Evolutionary conservation across 2,113 vertebrate genomes (phyloP).

Genomic region (Gallinago jamesoni): DNA sequence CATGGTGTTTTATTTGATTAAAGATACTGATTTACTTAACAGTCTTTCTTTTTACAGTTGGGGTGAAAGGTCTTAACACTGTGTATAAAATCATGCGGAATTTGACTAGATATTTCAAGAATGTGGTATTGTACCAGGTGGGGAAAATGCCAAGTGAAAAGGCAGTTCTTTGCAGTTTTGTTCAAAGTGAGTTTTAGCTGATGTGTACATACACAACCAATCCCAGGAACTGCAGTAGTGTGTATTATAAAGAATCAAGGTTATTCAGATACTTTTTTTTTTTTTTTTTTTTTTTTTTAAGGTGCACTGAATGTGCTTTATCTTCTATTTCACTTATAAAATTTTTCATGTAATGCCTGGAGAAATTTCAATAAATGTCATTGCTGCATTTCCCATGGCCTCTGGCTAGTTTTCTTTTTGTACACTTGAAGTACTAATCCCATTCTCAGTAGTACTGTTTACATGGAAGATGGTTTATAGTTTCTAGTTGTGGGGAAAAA

Average conservation of each 20-base stretch:
- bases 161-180: not conserved
- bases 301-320: slow-evolving; percentile 40
- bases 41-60: slow-evolving; percentile 40
- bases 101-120: slow-evolving; percentile 31
- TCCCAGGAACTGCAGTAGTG: slow-evolving; percentile 8
- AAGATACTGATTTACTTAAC: not conserved
- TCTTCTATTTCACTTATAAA: slow-evolving; percentile 44
- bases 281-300: slow-evolving; percentile 8
- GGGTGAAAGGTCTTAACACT: slow-evolving; percentile 41
- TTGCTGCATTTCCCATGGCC: slow-evolving; percentile 59
- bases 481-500: not conserved
- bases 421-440: not conserved
- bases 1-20: slow-evolving; percentile 20
- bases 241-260: slow-evolving; percentile 31
- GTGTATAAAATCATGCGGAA: slow-evolving; percentile 19
- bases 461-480: not conserved
- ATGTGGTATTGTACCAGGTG: slow-evolving; percentile 17
- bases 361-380: slow-evolving; percentile 78
- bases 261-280: slow-evolving; percentile 4
- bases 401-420: slow-evolving; percentile 26
- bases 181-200: slow-evolving; percentile 45
- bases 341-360: slow-evolving; percentile 66
- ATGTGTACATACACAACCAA: not conserved
- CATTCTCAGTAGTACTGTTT: not conserved
- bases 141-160: slow-evolving; percentile 31